These are phyloP conservation scores for Eidolon dupreanum DNA, from an alignment of 2,797 vertebrate species.

Conservation along the genomic window DNA sequence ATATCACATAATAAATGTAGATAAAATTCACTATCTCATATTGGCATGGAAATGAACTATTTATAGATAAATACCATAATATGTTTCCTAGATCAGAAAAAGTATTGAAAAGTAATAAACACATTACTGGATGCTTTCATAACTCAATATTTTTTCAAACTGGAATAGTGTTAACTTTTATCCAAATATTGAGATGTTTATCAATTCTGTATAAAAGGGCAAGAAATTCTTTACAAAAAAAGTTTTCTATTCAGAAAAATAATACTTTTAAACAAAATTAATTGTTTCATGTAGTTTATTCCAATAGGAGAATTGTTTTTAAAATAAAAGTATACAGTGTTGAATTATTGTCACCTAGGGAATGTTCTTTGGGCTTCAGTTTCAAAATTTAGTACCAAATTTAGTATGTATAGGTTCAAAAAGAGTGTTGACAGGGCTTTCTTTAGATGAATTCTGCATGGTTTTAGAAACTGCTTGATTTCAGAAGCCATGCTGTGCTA, in stretches of 20 bases:
- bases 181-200: not conserved
- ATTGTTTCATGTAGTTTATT: not conserved
- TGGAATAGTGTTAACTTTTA: not conserved
- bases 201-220: not conserved
- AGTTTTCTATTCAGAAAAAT: not conserved
- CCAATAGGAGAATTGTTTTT: not conserved
- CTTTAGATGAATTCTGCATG: not conserved
- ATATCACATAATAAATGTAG: not conserved
- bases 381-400: slow-evolving; percentile 1
- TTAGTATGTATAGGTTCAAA: not conserved
- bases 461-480: slow-evolving; percentile 30
- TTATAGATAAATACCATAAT: not conserved
- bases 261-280: not conserved
- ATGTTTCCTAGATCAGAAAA: not conserved
- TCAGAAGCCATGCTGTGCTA: not conserved
- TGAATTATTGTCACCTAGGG: not conserved
- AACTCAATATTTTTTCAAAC: not conserved
- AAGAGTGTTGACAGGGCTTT: slow-evolving; percentile 30
- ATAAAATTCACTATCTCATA: not conserved
- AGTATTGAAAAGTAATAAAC: not conserved
- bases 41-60: not conserved
- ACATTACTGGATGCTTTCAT: not conserved
- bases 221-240: not conserved
- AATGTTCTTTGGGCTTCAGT: not conserved
- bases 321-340: not conserved